phyloP scores from a whole-genome alignment of 2,113 vertebrate genomes.

The Astatotilapia flaviijosephi region DNA sequence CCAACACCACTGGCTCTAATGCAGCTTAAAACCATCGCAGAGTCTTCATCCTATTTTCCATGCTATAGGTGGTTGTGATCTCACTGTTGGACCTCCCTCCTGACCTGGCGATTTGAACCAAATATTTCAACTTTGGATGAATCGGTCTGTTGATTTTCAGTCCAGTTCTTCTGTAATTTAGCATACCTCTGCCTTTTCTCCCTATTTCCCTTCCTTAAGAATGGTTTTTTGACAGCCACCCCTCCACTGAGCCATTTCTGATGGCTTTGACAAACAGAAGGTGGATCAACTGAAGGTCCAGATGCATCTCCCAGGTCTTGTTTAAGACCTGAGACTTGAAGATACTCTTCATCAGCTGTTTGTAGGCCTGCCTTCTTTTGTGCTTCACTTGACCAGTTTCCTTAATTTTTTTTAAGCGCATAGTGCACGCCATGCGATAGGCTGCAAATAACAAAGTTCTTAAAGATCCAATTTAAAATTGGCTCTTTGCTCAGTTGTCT shows the following conservation, averaged over 20 bases:
- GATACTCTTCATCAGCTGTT: background rate
- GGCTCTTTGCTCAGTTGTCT: background rate
- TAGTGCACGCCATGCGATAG: fast-evolving
- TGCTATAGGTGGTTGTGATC: background rate
- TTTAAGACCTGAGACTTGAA: background rate
- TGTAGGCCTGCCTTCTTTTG: background rate
- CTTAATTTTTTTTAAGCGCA: background rate
- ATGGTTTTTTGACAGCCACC: fast-evolving
- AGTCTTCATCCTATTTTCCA: fast-evolving
- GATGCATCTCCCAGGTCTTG: background rate
- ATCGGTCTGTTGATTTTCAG: fast-evolving
- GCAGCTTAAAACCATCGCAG: background rate
- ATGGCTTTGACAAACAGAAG: background rate
- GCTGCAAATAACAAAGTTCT: background rate
- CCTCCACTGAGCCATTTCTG: background rate
- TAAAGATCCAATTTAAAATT: background rate
- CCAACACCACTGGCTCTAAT: background rate
- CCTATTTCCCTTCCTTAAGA: background rate
- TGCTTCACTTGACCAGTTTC: background rate
- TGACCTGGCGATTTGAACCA: background rate
- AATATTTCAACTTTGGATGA: background rate
- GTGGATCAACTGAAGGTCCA: background rate
- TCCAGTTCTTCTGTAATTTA: background rate
- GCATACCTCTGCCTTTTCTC: background rate
- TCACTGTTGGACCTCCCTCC: background rate